Base-by-base conservation (phyloP, 1,140 invertebrate species). In the Pseudomyrmex dendroicus region DNA sequence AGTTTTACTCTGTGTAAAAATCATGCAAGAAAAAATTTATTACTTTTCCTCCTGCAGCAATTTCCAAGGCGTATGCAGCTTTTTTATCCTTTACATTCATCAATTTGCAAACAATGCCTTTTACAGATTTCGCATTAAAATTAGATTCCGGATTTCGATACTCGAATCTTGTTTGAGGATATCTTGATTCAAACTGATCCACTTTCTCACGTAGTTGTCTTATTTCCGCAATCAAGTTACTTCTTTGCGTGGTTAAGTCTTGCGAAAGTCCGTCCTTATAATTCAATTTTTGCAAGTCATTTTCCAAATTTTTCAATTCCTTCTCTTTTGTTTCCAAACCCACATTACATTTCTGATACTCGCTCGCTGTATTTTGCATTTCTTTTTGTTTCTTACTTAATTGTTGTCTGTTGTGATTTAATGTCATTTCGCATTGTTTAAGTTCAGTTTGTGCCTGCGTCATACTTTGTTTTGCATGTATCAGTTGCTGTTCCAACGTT, bases 401-500 rank as follows among this genome's bases (percentile, higher is more conserved):
- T 66, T 97, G 95, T 46, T 96, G 94, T 84, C 96, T 95, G 2
- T 95, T 95, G 91, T 98, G 96, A 73, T 95, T 95, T 77, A 98
- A 93, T 91, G 96, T 96, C 96, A 98, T 98, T 84, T 96, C 95
- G 12, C 96, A 96, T 80, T 97, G 96, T 84, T 98, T 97, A 9
- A 96, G 96, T 64, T 97, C 96, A 0, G 98, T 98, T 88, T 97
- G 96, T 1, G 97, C 97, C 86, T 97, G 95, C 17, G 96, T 96
- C 8, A 97, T 95, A 72, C 96, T 96, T 89, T 96, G 95, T 89
- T 97, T 97, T 0, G 97, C 97, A 91, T 95, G 96, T 89, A 98
- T 98, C 1, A 99, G 94, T 91, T 99, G 98, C 86, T 99, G 97
- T 91, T 98, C 97, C 20, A 99, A 94, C 5, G 98, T 98, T n/a